phyloP scores from a whole-genome alignment of 2,888 invertebrate genomes.

The Drosophila longiperda region DNA sequence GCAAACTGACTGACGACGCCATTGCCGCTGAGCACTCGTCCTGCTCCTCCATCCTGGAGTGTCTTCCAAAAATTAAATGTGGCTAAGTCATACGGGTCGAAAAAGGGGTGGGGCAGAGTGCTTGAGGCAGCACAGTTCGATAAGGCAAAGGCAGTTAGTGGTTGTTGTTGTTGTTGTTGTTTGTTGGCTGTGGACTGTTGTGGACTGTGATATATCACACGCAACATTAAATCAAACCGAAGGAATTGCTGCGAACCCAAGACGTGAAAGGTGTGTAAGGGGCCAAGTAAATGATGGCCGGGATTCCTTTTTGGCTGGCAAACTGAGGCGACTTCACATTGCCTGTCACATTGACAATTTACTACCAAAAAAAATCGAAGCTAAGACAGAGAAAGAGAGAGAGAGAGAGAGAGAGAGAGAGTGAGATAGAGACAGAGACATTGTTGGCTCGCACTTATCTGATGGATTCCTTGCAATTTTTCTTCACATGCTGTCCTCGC shows the following conservation, averaged over 20 bases:
- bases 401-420: background rate
- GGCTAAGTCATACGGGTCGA: slow-evolving; percentile 20
- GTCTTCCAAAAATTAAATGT: slow-evolving; percentile 71
- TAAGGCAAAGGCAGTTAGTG: slow-evolving; percentile 61
- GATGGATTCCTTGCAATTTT: slow-evolving; percentile 76
- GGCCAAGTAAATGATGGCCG: slow-evolving; percentile 63
- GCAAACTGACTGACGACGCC: slow-evolving; percentile 47
- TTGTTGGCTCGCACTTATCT: slow-evolving; percentile 72
- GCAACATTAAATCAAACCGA: slow-evolving; percentile 82
- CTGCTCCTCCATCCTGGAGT: background rate
- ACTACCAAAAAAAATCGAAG: slow-evolving; percentile 64
- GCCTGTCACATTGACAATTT: slow-evolving; percentile 83
- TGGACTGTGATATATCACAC: slow-evolving; percentile 81
- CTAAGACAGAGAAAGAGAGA: slow-evolving; percentile 14
- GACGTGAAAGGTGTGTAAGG: slow-evolving; percentile 49
- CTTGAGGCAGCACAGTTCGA: slow-evolving; percentile 51
- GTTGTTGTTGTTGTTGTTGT: slow-evolving; percentile 5
- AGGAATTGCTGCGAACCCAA: slow-evolving; percentile 52
- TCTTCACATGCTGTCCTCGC: slow-evolving; percentile 65
- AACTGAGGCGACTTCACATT: slow-evolving; percentile 50
- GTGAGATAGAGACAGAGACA: slow-evolving; percentile 28
- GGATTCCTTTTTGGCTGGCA: slow-evolving; percentile 49
- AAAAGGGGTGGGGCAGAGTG: slow-evolving; percentile 12
- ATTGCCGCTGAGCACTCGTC: slow-evolving; percentile 16
- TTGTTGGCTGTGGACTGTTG: slow-evolving; percentile 9